A percentile compares a stretch with the other conserved stretches of the same genome.
Evolutionary conservation across 2,113 vertebrate genomes (phyloP).

Genomic region (Ophthalmotilapia sp.): DNA sequence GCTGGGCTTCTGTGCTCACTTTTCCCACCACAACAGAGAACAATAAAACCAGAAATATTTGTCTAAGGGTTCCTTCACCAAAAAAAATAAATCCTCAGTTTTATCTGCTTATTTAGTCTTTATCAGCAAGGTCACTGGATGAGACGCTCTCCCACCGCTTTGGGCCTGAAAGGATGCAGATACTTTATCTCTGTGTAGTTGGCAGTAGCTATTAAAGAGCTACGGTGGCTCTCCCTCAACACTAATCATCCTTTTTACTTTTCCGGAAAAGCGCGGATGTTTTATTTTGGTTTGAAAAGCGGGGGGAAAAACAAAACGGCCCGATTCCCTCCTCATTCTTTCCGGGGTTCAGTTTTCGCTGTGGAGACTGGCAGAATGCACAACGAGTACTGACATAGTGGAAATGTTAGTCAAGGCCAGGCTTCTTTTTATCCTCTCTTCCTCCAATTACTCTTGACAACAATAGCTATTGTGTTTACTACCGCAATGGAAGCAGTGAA

Average conservation of each 20-base stretch:
- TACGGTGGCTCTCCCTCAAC: not conserved
- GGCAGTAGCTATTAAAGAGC: not conserved
- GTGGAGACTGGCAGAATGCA: slow-evolving; percentile 22
- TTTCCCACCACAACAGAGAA: not conserved
- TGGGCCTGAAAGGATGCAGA: not conserved
- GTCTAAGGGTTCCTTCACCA: not conserved
- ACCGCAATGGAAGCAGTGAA: slow-evolving; percentile 5
- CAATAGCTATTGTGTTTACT: slow-evolving; percentile 57
- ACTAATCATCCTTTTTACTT: slow-evolving; percentile 1
- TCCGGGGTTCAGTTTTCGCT: slow-evolving; percentile 39
- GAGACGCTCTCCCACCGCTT: not conserved
- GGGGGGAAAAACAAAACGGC: not conserved
- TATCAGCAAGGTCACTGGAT: slow-evolving; percentile 28
- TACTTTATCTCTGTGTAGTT: not conserved
- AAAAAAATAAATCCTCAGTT: not conserved
- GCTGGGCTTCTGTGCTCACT: not conserved
- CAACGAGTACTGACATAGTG: slow-evolving; percentile 15
- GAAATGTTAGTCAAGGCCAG: slow-evolving; percentile 46
- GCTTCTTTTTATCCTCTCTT: slow-evolving; percentile 1
- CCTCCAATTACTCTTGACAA: slow-evolving; percentile 40
- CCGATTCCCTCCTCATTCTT: slow-evolving; percentile 36
- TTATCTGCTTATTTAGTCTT: not conserved
- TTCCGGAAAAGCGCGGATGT: slow-evolving; percentile 13
- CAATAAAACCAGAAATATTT: slow-evolving; percentile 10
- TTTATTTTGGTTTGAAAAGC: slow-evolving; percentile 5